Base-by-base conservation (phyloP, 1,140 invertebrate genomes). In the Bombus superbus region DNA sequence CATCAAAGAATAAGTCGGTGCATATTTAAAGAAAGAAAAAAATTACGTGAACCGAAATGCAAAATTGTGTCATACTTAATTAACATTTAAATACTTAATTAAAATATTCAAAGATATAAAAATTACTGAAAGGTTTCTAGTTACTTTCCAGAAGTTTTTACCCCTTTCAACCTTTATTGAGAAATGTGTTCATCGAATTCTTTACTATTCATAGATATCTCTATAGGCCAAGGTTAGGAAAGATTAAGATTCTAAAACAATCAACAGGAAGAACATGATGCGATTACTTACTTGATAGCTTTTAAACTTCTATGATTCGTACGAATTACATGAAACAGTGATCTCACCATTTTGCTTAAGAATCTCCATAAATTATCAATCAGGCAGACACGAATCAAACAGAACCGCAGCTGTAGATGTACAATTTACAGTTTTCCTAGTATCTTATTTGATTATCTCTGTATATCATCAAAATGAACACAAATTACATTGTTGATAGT, bases 241-340 rank as follows among this genome's bases (percentile, higher is more conserved):
- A 69, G 53, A 79, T 78, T 62, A 53, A 71, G 32, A 84, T 84
- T 84, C 76, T 62, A 9, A 71, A 79, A 79, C 75, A 71, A 42
- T 71, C 75, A 78, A 44, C 83, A 62, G 76, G 75, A 84, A 79
- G 44, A 38, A 38, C 47, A 38, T 28, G 53, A 47, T 38, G 28
- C 13, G 18, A 15, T 28, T 18, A 22, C 38, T 72, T 18, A 18
- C 28, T 10, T 22, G 32, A 84, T 83, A 32, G 44, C 35, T 83
- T 40, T 66, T n/a, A 73, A 42, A 62, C 28, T 18, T 66, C 22
- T 32, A 53, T 28, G 47, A 68, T 71, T 59, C n/a, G 66, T 62
- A 47, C 66, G 53, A 47, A 53, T 9, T 66, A 2, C 40, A 47
- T 32, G 32, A 71, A 62, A 3, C 53, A 62, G 22, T 79, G 83